Percentiles rank a stretch among this genome's conserved stretches.
These are phyloP conservation scores for Drosophila ogumai DNA, from an alignment of 1,140 invertebrate species.

Conservation along the genomic window DNA sequence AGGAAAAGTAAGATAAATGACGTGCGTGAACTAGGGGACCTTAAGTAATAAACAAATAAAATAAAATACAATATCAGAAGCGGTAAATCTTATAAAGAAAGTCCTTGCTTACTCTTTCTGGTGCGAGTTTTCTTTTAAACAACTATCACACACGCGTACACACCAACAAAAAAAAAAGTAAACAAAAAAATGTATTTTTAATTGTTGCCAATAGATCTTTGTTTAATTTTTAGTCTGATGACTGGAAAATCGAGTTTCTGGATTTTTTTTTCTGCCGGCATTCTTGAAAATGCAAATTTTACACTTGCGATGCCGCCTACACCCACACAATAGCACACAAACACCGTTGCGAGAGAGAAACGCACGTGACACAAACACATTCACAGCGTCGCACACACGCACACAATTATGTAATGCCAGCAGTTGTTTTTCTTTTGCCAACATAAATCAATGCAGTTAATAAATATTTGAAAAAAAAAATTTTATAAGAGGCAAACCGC, in stretches of 20 bases:
- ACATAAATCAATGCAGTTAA: conserved; percentile 18
- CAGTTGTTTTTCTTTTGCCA: conserved; percentile 32
- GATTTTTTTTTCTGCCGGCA: conserved; percentile 11
- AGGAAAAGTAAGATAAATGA: neutral
- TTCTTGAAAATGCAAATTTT: conserved; percentile 21
- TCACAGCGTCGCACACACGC: conserved; percentile 7
- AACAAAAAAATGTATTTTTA: neutral
- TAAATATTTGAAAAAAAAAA: neutral
- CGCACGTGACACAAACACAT: conserved; percentile 35
- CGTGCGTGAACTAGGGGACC: too few relatives aligned
- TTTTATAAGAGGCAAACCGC: conserved; percentile 4
- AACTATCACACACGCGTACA: neutral
- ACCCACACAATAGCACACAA: conserved; percentile 10
- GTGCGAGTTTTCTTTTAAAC: neutral
- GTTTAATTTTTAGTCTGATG: neutral
- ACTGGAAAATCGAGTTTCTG: conserved; percentile 5
- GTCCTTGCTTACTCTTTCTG: neutral
- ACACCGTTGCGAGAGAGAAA: conserved; percentile 8
- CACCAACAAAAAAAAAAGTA: conserved; percentile 1
- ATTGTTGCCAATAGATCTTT: neutral
- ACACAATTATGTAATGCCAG: conserved; percentile 64
- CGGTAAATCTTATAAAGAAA: neutral
- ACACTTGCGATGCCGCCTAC: conserved; percentile 17
- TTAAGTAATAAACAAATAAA: neutral
- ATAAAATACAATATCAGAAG: neutral